Evolutionary conservation across 2,888 invertebrate genomes (phyloP), one percentile per base, ranked within the genome.

Genomic region (Phoronis australis): DNA sequence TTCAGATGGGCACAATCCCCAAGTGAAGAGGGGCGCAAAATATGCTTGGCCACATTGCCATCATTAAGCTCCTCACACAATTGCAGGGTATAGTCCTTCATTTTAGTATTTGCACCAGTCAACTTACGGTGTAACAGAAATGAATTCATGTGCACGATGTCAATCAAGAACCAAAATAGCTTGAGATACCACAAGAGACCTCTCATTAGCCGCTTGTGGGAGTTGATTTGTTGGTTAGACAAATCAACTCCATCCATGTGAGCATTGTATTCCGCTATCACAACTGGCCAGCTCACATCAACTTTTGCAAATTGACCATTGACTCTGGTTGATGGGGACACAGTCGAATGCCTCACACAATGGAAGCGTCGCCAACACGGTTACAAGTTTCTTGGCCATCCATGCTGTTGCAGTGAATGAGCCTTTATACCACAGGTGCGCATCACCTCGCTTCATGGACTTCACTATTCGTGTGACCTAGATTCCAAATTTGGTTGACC

Each of bases 191-290:
- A 43, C 18, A 4, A 20, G 3, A 43, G 26, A 23, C 43, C 43
- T n/a, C 25, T 24, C 23, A 5, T 31, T 4, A 23, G 43, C 3
- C 43, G 5, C 27, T 43, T 43, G 18, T 43, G 25, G 27, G 23
- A 15, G 5, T 12, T 18, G 20, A 43, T 43, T 31, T 27, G 25
- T 31, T 31, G 21, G 18, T 43, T 31, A 6, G 43, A 21, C 4
- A 43, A 18, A 25, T 43, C 43, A 4, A 43, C 26, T 4, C 43
- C 43, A 4, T 31, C 43, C 43, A 31, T 31, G 31, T 31, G 9
- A 12, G 31, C 9, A 31, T 31, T 31, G 15, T 31, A 31, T 9
- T 9, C 9, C 9, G 31, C 15, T 15, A 31, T 15, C 15, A 31
- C 9, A 9, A 31, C 31, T 12, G 31, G 31, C 9, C 31, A 15